Evolutionary conservation across 2,797 vertebrate species (phyloP).

Genomic region (Microctenopoma steveboyesi): DNA sequence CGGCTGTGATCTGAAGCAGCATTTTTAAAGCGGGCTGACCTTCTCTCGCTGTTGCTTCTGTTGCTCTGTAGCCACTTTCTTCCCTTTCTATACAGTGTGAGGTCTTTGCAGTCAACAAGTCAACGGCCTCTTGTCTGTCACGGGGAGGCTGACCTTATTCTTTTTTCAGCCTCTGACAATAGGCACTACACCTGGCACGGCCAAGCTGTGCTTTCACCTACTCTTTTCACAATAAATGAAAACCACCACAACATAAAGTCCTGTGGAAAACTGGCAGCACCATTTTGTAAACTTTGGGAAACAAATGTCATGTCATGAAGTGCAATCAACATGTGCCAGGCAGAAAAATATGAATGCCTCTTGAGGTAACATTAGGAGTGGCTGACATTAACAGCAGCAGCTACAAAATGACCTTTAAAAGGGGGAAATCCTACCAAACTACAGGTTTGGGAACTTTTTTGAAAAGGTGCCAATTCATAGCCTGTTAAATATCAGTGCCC

Average conservation of each 20-base stretch:
- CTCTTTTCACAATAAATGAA: conserved; percentile 6
- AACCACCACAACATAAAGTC: neutral
- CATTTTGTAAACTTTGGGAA: conserved; percentile 7
- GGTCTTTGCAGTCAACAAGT: conserved; percentile 35
- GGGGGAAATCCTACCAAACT: neutral
- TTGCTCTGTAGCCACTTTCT: conserved; percentile 28
- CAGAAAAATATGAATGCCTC: neutral
- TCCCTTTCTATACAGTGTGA: conserved; percentile 11
- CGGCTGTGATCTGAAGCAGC: conserved; percentile 21
- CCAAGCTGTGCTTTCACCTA: conserved; percentile 24
- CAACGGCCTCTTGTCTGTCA: conserved; percentile 30
- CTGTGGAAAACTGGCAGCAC: neutral
- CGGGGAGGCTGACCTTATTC: conserved; percentile 42
- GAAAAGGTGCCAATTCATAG: neutral
- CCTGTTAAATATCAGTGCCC: neutral
- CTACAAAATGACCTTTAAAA: conserved; percentile 46
- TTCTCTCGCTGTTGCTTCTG: conserved; percentile 18
- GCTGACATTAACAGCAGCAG: conserved; percentile 37
- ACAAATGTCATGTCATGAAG: conserved; percentile 29
- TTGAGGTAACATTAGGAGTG: conserved; percentile 13
- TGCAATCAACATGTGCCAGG: neutral
- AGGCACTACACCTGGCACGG: conserved; percentile 4
- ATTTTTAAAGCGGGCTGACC: conserved; percentile 35
- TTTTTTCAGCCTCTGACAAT: conserved; percentile 32
- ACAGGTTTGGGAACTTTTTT: conserved; percentile 4